Base-by-base conservation (phyloP, 2,888 invertebrate species). In the Aproaerema taeniolella region DNA sequence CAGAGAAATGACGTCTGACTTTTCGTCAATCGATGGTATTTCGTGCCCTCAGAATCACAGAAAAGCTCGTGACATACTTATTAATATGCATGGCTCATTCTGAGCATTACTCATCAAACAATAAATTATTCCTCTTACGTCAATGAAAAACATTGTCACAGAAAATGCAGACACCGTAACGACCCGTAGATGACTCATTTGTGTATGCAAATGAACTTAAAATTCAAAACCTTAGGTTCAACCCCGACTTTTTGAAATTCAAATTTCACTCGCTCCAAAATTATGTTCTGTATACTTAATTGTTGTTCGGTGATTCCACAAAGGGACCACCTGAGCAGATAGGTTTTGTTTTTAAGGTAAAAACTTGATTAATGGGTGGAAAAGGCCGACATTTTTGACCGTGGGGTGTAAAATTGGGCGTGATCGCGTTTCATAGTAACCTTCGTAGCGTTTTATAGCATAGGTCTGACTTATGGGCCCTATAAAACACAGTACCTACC, bases 151-250 rank as follows among this genome's bases (percentile, higher is more conserved):
- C n/a, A n/a, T n/a, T n/a, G n/a, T n/a, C n/a, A n/a, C n/a, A n/a
- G n/a, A n/a, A 42, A 36, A 45, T 30, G 33, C 55, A 54, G 55
- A 51, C 50, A 54, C 61, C 61, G 58, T 65, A 59, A 67, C 67
- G 66, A 60, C 53, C 46, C 43, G 52, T 58, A 62, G 67, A 71
- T 67, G 67, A 71, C 54, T 70, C 69, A 72, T 72, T 72, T 73
- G 61, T 65, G 44, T 67, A 69, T 69, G 67, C 59, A 70, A 71
- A 71, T 68, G 52, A 52, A 54, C 61, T 67, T 65, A 61, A 68
- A 55, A 57, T 55, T 57, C 55, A 55, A 58, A 67, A 66, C 65
- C 57, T 58, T 61, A 60, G 60, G 60, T 60, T 61, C 61, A 59
- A 67, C 64, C 68, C 63, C 41, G 44, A 45, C 36, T 56, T 59